These are phyloP conservation scores for Herminia tarsipennalis DNA, from an alignment of 2,888 invertebrate genomes.

Conservation along the genomic window DNA sequence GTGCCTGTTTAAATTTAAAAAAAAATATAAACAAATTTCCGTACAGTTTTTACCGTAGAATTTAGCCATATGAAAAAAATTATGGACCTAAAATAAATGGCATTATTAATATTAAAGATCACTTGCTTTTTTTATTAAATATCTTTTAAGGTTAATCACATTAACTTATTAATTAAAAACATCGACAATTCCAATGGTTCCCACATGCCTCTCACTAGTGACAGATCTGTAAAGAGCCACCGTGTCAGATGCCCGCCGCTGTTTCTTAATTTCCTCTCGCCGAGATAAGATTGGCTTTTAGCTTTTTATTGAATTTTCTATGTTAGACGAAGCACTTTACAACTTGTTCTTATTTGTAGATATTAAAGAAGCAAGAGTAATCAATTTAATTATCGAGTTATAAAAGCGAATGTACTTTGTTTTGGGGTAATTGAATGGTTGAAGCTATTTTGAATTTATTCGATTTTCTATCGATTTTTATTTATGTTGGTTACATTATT, in stretches of 20 bases:
- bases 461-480: no score
- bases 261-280: constrained; percentile 85
- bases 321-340: constrained; percentile 76
- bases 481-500: no score
- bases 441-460: no score
- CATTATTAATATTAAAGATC: no score
- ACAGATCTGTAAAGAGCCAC: constrained; percentile 79
- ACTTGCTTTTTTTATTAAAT: no score
- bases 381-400: constrained; percentile 41
- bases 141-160: no score
- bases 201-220: constrained; percentile 56
- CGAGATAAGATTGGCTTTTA: constrained; percentile 85
- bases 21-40: no score
- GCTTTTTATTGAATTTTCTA: constrained; percentile 86
- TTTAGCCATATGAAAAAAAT: no score
- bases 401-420: constrained; percentile 24
- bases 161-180: not conserved
- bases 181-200: constrained; percentile 23
- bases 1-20: no score
- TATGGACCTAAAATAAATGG: no score
- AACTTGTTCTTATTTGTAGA: constrained; percentile 55
- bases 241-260: constrained; percentile 84
- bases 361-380: constrained; percentile 39
- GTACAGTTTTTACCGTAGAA: no score
- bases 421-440: constrained; percentile 18